phyloP scores from a whole-genome alignment of 2,113 vertebrate genomes.

The Shinisaurus crocodilurus region DNA sequence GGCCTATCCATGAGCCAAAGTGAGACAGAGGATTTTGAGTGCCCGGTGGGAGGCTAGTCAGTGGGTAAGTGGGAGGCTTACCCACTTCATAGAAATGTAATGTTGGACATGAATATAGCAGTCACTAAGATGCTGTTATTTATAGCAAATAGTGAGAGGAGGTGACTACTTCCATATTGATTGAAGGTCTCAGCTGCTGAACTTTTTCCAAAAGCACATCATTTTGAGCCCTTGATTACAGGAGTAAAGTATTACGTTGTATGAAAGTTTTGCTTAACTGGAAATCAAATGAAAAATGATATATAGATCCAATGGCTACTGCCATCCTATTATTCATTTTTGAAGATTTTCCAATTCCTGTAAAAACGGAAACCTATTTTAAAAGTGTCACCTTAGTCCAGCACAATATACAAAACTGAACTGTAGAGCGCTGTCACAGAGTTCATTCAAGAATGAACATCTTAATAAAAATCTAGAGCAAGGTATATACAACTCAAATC shows the following conservation, averaged over 20 bases:
- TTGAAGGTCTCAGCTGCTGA: not conserved
- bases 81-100: not conserved
- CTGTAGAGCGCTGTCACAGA: slow-evolving; percentile 38
- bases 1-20: not conserved
- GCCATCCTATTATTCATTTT: not conserved
- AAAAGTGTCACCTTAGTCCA: not conserved
- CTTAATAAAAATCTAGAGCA: slow-evolving; percentile 27
- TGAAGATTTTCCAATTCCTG: not conserved
- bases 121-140: slow-evolving; percentile 6
- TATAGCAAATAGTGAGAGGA: not conserved
- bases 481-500: not conserved
- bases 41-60: not conserved
- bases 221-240: not conserved
- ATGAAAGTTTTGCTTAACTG: not conserved
- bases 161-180: not conserved
- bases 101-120: not conserved
- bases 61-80: too few relatives aligned
- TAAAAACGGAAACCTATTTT: not conserved
- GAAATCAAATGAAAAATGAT: not conserved
- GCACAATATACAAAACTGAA: not conserved
- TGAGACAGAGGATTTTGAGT: not conserved
- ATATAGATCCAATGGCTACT: not conserved
- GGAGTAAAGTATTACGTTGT: not conserved
- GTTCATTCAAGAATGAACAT: slow-evolving; percentile 41
- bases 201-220: not conserved